A percentile compares a stretch with the other conserved stretches of the same genome.
These are phyloP conservation scores for Meloidogyne floridensis DNA, from an alignment of 1,140 invertebrate species.

Conservation along the genomic window DNA sequence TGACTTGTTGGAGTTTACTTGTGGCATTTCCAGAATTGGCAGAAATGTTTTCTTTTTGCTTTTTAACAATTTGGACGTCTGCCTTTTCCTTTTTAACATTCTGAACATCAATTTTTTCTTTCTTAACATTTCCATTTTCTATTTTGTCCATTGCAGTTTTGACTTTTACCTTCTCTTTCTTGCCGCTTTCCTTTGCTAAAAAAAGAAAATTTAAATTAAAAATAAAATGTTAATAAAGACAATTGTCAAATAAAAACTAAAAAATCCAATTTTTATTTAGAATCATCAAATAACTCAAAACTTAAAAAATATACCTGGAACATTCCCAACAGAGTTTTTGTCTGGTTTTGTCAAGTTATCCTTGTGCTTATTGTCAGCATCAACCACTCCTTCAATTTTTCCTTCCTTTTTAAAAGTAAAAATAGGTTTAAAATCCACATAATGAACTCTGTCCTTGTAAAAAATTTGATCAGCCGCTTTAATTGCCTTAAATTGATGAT, in stretches of 20 bases:
- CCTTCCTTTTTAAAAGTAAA: not conserved
- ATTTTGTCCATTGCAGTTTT: not conserved
- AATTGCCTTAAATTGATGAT: constrained; percentile 1
- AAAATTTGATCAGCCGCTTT: constrained; percentile 29
- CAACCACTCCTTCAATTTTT: not conserved
- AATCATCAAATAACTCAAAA: too few species aligned
- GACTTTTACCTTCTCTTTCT: not conserved
- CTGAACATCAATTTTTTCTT: not conserved
- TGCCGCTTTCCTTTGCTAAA: not conserved
- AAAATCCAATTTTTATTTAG: too few species aligned
- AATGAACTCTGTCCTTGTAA: constrained; percentile 19
- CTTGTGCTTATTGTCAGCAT: not conserved
- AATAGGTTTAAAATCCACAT: constrained; percentile 16
- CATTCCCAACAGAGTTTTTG: not conserved
- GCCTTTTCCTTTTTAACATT: not conserved
- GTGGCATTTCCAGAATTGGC: not conserved
- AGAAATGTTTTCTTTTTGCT: not conserved
- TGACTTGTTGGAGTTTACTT: constrained; percentile 25
- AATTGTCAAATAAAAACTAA: too few species aligned
- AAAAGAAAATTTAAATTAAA: not conserved
- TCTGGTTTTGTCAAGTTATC: not conserved
- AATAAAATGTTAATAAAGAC: not conserved
- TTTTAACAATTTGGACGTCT: not conserved
- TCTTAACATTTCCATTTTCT: constrained; percentile 10
- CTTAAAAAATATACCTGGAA: not conserved